Percentiles rank a stretch among this genome's conserved stretches.
phyloP scores from a whole-genome alignment of 2,797 vertebrate species.

The Rhadinocentrus ornatus region DNA sequence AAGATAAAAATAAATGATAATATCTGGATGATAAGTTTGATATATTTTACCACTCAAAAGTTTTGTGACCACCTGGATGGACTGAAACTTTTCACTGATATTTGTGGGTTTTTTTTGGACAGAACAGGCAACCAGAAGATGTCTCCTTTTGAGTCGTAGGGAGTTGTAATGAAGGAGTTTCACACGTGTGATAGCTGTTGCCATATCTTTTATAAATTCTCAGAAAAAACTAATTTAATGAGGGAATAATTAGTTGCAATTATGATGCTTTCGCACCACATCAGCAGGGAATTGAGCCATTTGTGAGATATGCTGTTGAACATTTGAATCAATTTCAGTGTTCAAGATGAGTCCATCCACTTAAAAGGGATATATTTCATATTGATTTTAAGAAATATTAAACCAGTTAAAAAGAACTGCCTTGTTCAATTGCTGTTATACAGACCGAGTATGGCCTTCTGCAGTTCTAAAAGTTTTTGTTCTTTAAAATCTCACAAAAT shows the following conservation, averaged over 20 bases:
- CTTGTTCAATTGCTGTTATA: too few relatives aligned
- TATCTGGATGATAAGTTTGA: too few relatives aligned
- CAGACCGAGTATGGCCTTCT: too few relatives aligned
- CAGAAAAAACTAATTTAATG: background rate
- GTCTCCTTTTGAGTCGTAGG: too few relatives aligned
- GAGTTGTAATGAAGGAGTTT: background rate
- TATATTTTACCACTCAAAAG: too few relatives aligned
- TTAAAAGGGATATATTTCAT: background rate
- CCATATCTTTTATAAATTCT: too few relatives aligned
- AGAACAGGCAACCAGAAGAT: too few relatives aligned
- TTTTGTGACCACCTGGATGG: too few relatives aligned
- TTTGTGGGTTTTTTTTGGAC: too few relatives aligned
- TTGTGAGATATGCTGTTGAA: background rate
- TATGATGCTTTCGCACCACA: background rate
- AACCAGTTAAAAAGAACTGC: background rate
- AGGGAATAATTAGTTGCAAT: background rate
- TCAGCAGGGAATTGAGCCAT: background rate
- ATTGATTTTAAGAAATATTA: background rate
- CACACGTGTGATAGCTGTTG: background rate
- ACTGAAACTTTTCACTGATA: too few relatives aligned
- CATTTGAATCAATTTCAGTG: background rate
- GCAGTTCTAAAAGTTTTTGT: background rate
- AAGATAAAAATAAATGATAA: too few relatives aligned
- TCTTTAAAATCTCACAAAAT: background rate
- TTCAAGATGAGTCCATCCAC: background rate